A percentile compares a stretch with the other conserved stretches of the same genome.
These are phyloP conservation scores for Calypte anna DNA, from an alignment of 2,113 vertebrate genomes.

Conservation along the genomic window DNA sequence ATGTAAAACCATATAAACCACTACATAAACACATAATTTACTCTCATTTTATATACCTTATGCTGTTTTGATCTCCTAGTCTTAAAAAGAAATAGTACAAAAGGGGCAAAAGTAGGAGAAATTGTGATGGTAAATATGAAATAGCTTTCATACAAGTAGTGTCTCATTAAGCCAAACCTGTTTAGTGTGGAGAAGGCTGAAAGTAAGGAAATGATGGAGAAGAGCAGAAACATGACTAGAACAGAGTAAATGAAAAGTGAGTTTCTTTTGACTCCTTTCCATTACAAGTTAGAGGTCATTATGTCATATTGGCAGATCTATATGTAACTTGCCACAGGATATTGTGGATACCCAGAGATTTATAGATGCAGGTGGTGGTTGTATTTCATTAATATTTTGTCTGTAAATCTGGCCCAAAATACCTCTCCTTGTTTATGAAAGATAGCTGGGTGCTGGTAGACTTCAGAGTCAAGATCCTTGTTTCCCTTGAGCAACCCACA, in stretches of 20 bases:
- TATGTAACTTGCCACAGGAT: background rate
- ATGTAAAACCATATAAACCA: background rate
- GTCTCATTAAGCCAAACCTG: background rate
- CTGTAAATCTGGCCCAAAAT: background rate
- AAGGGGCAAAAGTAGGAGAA: background rate
- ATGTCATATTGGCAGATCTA: background rate
- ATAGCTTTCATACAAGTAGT: background rate
- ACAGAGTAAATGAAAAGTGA: background rate
- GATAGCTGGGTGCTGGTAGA: background rate
- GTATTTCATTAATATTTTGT: background rate
- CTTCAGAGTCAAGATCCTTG: background rate
- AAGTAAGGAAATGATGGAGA: background rate
- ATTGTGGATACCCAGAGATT: background rate
- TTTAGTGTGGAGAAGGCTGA: background rate
- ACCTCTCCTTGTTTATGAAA: background rate
- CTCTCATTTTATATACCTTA: background rate
- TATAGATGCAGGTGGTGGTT: background rate
- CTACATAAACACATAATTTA: background rate
- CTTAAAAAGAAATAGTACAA: background rate
- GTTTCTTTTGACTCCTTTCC: background rate
- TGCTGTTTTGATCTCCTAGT: background rate
- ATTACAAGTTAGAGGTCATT: background rate
- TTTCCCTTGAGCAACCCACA: background rate
- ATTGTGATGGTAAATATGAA: background rate
- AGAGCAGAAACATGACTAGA: background rate